These are phyloP conservation scores for Chrysolina haemoptera DNA, from an alignment of 2,888 invertebrate genomes.

Conservation along the genomic window DNA sequence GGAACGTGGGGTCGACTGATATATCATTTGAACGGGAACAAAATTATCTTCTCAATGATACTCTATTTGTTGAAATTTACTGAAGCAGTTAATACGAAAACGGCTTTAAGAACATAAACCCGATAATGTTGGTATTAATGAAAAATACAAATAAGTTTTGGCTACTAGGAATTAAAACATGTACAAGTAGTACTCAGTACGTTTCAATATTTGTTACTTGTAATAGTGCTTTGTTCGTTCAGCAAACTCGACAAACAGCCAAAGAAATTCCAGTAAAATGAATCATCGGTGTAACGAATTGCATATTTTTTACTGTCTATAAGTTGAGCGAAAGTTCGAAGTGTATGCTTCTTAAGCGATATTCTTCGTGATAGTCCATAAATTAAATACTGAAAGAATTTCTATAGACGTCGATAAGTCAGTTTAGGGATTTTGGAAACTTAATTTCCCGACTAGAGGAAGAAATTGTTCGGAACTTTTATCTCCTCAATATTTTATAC, in stretches of 20 bases:
- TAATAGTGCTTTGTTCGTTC: too few species aligned
- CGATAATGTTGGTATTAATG: too few species aligned
- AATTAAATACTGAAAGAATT: constrained; percentile 5
- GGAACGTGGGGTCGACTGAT: too few species aligned
- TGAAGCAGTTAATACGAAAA: too few species aligned
- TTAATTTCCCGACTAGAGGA: background rate
- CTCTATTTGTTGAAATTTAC: too few species aligned
- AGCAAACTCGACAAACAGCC: background rate
- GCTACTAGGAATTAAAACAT: too few species aligned
- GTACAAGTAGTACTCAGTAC: too few species aligned
- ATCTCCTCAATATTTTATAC: background rate
- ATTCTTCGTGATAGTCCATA: constrained; percentile 1
- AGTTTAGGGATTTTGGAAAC: background rate
- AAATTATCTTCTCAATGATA: too few species aligned
- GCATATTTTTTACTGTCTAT: background rate
- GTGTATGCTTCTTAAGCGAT: background rate
- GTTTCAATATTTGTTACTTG: too few species aligned
- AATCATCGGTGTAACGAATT: background rate
- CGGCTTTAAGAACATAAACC: too few species aligned
- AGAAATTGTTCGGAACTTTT: background rate
- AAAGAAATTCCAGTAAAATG: background rate
- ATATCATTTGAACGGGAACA: too few species aligned
- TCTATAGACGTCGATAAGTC: background rate
- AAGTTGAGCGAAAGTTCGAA: background rate
- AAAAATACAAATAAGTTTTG: too few species aligned